Evolutionary conservation across 2,888 invertebrate genomes (phyloP).

Genomic region (Calameuta pallipes): DNA sequence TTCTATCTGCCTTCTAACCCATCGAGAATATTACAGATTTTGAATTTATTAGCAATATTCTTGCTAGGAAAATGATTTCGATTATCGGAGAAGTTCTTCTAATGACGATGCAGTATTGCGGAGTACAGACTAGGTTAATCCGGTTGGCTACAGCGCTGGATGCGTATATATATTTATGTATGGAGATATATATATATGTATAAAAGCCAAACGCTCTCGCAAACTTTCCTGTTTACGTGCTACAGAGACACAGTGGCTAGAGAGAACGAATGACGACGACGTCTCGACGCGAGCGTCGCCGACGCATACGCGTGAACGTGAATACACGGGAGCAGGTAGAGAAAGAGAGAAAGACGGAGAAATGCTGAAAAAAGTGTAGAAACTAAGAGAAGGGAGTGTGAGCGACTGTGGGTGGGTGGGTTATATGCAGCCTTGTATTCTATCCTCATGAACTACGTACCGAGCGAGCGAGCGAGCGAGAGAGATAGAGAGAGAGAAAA

Average conservation of each 20-base stretch:
- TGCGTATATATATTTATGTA: background rate
- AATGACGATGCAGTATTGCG: background rate
- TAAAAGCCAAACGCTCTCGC: constrained; percentile 10
- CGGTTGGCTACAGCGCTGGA: constrained; percentile 11
- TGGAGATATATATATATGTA: constrained; percentile 13
- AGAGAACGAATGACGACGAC: background rate
- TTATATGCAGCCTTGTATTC: background rate
- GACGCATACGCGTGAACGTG: background rate
- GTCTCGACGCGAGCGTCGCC: background rate
- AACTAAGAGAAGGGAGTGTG: background rate
- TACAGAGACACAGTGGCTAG: constrained; percentile 10
- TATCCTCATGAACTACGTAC: background rate
- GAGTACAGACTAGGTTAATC: constrained; percentile 20
- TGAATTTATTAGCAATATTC: background rate
- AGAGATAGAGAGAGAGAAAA: background rate
- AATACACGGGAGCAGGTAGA: background rate
- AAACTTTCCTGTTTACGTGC: constrained; percentile 14
- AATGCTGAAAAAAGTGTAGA: background rate
- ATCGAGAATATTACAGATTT: background rate
- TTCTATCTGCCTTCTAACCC: background rate
- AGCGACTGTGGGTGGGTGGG: background rate
- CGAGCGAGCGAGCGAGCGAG: background rate
- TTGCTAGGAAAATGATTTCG: background rate
- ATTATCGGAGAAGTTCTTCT: background rate
- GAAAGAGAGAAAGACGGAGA: background rate